phyloP scores from a whole-genome alignment of 2,113 vertebrate genomes.

The Istiophorus platypterus region DNA sequence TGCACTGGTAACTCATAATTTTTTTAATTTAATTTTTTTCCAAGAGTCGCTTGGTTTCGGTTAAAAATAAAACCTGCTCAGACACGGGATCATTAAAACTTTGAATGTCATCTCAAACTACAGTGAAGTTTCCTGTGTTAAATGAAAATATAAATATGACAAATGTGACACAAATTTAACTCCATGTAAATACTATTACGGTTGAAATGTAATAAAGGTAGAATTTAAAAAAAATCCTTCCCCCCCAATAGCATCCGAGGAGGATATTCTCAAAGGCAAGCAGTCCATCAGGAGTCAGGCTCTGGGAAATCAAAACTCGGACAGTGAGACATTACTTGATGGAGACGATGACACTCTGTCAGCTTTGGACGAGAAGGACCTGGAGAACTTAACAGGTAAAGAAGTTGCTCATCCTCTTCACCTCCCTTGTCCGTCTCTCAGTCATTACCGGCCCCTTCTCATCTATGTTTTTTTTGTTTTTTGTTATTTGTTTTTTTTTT shows the following conservation, averaged over 20 bases:
- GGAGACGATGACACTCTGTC: constrained; percentile 96
- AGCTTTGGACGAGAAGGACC: constrained; percentile 96
- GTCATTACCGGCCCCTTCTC: not conserved
- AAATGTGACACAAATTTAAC: not conserved
- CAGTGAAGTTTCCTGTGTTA: not conserved
- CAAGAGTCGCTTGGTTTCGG: not conserved
- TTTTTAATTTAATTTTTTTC: not conserved
- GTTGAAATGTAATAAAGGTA: constrained; percentile 3
- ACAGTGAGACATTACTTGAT: constrained; percentile 91
- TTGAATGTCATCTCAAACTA: not conserved
- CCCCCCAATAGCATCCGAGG: constrained; percentile 88
- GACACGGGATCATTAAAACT: constrained; percentile 7
- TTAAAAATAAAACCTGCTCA: not conserved
- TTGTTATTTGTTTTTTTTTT: no score
- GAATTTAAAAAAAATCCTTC: constrained; percentile 30
- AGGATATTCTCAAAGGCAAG: constrained; percentile 95
- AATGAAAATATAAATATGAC: not conserved
- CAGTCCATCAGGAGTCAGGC: constrained; percentile 94
- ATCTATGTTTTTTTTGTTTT: not conserved
- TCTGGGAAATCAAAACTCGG: constrained; percentile 93
- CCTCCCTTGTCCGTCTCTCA: constrained; percentile 4
- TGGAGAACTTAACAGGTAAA: constrained; percentile 95
- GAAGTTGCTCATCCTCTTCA: constrained; percentile 26
- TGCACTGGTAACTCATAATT: not conserved
- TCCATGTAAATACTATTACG: not conserved